Evolutionary conservation across 2,113 vertebrate species (phyloP), one percentile per base, ranked within the genome.

Genomic region (Emydura subglobosa): DNA sequence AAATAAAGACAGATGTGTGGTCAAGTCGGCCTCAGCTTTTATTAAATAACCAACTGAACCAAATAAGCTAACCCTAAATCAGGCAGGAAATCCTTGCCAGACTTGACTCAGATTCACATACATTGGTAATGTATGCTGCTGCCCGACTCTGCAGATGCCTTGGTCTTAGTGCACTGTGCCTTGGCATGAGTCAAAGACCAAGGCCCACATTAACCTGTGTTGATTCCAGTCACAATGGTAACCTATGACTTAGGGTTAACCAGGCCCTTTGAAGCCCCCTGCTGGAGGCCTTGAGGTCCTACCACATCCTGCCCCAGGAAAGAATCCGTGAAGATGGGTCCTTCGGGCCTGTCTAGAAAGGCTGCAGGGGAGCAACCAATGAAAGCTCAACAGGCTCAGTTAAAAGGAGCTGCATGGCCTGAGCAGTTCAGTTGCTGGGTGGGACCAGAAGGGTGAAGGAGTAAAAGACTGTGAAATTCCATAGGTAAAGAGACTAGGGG

Each of bases 81-180:
- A n/a, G 79, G 54, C 89, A 92, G 88, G 86, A 96, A 89, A 96
- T 95, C 17, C 92, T 89, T 92, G 95, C 85, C 92, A 97, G 95
- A 29, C 85, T 49, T 87, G 91, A 79, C 34, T 72, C 44, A 25
- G 82, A 12, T 85, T 86, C 0, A 0, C 4, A 14, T 19, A 4
- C 0, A 0, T 22, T 83, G 61, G 34, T 86, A 78, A 50, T 47
- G 83, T 39, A 0, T 0, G 42, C 12, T 80, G 47, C 50, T 92
- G 85, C 86, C 86, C 61, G 55, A 49, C 74, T 83, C 55, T 91
- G 86, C 90, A 74, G 92, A 91, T 94, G 29, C 8, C 1, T 5
- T 83, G 54, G 25, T 50, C 90, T 82, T 39, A 39, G 39, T 39
- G 39, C 39, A 39, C 39, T 39, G 39, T 39, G 39, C 39, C 39